Conservation (phyloP, 2,888 invertebrate genomes). For the Drosophila colorata region DNA sequence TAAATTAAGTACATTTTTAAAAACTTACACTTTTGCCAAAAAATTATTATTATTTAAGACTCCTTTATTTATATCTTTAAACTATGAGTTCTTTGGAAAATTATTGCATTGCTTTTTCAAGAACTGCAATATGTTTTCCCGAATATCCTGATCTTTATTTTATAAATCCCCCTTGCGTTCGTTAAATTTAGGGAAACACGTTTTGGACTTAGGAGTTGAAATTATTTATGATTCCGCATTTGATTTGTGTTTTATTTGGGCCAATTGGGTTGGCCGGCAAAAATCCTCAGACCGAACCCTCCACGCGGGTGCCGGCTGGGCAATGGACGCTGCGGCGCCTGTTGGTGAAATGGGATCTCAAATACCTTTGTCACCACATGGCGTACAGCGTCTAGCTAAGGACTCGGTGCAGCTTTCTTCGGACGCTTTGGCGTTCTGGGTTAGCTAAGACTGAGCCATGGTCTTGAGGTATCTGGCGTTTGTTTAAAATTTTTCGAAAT, state of each 20-base stretch:
- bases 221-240: not conserved
- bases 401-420: slow-evolving; percentile 14
- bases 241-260: slow-evolving; percentile 8
- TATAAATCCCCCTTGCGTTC: not conserved
- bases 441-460: slow-evolving; percentile 32
- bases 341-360: not conserved
- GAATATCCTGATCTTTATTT: not conserved
- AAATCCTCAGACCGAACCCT: slow-evolving; percentile 59
- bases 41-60: not conserved
- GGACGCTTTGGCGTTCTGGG: no score
- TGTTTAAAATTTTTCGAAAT: no score
- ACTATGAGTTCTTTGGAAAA: not conserved
- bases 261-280: slow-evolving; percentile 52
- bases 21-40: slow-evolving; percentile 26
- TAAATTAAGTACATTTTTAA: not conserved
- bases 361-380: not conserved
- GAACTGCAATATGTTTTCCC: not conserved
- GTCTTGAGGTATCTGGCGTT: slow-evolving; percentile 45
- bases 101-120: not conserved
- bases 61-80: not conserved
- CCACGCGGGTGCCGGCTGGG: slow-evolving; percentile 61
- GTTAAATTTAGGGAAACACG: not conserved
- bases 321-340: slow-evolving; percentile 36
- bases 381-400: slow-evolving; percentile 45
- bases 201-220: not conserved